These are phyloP conservation scores for Zophobas atratus DNA, from an alignment of 1,140 invertebrate species.

Conservation along the genomic window DNA sequence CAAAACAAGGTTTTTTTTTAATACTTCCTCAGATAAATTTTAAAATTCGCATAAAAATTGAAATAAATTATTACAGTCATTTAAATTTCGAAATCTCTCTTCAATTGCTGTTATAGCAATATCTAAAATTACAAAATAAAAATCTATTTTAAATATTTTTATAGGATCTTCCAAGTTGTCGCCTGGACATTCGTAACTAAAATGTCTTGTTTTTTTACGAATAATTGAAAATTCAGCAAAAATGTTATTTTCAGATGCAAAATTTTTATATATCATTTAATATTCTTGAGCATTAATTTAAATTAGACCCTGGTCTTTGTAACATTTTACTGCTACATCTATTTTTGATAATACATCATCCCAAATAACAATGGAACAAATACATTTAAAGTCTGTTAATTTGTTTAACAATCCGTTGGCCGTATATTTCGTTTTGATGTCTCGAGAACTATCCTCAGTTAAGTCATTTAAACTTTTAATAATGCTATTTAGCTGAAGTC, in stretches of 20 bases:
- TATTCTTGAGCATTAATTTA: neutral
- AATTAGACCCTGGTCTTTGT: neutral
- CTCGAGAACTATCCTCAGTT: constrained; percentile 21
- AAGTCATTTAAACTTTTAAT: constrained; percentile 54
- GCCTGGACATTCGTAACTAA: no score
- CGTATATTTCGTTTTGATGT: constrained; percentile 43
- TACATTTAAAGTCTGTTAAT: constrained; percentile 51
- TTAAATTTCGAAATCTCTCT: neutral
- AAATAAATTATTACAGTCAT: neutral
- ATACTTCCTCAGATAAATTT: no score
- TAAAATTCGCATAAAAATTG: no score
- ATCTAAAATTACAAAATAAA: neutral
- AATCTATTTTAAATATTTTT: no score
- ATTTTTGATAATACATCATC: constrained; percentile 47
- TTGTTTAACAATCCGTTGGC: constrained; percentile 45
- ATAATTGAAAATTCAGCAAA: no score
- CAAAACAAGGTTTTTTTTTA: no score
- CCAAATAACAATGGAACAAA: constrained; percentile 50
- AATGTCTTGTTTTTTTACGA: neutral
- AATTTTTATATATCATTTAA: neutral
- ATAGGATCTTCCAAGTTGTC: no score
- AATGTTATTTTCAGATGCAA: no score
- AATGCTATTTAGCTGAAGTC: constrained; percentile 50
- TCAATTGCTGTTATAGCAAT: neutral
- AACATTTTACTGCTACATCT: constrained; percentile 49